Percentiles rank a stretch among this genome's conserved stretches.
phyloP scores from a whole-genome alignment of 2,113 vertebrate species.

The Myiozetetes cayanensis region DNA sequence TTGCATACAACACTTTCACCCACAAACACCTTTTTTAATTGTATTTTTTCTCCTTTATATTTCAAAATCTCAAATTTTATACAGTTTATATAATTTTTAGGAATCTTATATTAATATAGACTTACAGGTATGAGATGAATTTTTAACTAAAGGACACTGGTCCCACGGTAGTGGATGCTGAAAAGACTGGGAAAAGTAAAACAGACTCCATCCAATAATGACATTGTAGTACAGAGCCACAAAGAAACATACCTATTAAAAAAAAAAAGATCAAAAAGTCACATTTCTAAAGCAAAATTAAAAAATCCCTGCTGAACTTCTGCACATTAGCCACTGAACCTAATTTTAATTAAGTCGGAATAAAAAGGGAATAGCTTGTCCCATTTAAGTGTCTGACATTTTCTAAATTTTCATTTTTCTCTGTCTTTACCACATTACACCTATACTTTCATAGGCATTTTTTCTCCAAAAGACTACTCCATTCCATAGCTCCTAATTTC shows the following conservation, averaged over 20 bases:
- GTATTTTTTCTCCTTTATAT: background rate
- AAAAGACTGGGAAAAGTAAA: conserved; percentile 98
- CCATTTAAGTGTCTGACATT: background rate
- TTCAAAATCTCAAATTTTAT: background rate
- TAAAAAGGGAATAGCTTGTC: background rate
- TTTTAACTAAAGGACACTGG: conserved; percentile 93
- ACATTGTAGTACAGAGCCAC: conserved; percentile 98
- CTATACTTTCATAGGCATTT: background rate
- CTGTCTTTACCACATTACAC: background rate
- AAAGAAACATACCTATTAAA: conserved; percentile 89
- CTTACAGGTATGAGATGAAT: conserved; percentile 87
- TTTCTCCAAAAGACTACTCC: background rate
- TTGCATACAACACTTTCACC: background rate
- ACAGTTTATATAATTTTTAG: background rate
- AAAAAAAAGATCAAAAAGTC: background rate
- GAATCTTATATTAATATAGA: background rate
- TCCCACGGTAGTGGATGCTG: conserved; percentile 95
- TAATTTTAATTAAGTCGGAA: background rate
- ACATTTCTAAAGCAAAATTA: background rate
- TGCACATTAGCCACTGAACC: background rate
- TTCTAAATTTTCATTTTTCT: background rate
- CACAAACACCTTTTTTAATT: background rate
- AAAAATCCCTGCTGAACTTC: background rate
- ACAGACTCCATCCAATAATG: conserved; percentile 97
- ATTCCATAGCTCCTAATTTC: background rate